Percentiles rank a stretch among this genome's conserved stretches.
phyloP scores from a whole-genome alignment of 2,113 vertebrate genomes.

The Platysteira castanea region DNA sequence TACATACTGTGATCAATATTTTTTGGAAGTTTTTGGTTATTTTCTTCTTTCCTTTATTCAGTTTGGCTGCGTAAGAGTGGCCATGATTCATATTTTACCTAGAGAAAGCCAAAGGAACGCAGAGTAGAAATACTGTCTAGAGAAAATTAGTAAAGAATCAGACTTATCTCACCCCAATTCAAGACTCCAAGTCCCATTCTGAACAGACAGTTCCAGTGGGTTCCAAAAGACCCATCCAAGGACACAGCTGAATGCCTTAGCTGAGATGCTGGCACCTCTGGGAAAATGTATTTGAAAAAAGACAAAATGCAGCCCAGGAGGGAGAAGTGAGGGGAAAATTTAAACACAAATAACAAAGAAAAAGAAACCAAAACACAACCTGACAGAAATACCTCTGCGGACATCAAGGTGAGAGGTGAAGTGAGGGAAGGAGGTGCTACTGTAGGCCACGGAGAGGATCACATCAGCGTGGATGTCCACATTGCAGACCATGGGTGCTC shows the following conservation, averaged over 20 bases:
- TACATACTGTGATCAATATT: background rate
- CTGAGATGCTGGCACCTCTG: accelerated
- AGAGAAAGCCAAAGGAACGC: background rate
- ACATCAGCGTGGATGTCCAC: background rate
- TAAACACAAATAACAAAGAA: background rate
- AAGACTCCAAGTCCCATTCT: background rate
- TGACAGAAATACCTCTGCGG: background rate
- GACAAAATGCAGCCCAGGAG: background rate
- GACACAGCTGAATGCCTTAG: background rate
- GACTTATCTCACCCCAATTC: background rate
- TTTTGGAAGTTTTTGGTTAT: background rate
- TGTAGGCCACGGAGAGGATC: background rate
- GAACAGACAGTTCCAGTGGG: background rate
- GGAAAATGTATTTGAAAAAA: background rate
- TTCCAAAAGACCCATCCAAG: accelerated
- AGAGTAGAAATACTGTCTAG: background rate
- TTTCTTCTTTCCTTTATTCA: background rate
- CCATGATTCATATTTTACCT: background rate
- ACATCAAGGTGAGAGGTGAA: background rate
- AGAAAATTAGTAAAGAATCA: background rate
- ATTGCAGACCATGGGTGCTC: background rate
- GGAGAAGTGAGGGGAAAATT: background rate
- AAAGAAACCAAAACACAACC: background rate
- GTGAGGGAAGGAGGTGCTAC: background rate
- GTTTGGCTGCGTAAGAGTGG: background rate